Evolutionary conservation across 2,797 vertebrate species (phyloP).

Genomic region (Manis crassicaudata): DNA sequence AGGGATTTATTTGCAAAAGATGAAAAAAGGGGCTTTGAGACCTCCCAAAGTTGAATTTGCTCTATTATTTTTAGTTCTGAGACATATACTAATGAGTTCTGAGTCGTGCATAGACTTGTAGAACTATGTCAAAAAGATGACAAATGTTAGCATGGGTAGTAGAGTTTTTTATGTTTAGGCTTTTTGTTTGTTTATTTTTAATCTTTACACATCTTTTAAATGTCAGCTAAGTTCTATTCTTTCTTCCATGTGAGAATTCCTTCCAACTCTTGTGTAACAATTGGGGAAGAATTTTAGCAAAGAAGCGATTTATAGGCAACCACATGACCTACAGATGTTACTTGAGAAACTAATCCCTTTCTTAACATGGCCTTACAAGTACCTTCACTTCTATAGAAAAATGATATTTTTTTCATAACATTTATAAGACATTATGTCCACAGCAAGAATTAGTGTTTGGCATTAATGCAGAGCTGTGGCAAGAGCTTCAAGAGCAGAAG

Average conservation of each 20-base stretch:
- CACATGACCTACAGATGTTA: constrained; percentile 83
- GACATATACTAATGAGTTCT: constrained; percentile 49
- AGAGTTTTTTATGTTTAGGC: background rate
- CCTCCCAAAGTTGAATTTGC: constrained; percentile 72
- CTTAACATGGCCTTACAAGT: constrained; percentile 80
- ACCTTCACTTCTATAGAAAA: constrained; percentile 80
- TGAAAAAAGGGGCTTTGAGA: constrained; percentile 53
- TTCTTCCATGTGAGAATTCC: constrained; percentile 45
- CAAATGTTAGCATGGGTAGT: background rate
- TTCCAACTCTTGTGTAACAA: constrained; percentile 47
- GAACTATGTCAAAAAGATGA: background rate
- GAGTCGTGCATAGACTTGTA: constrained; percentile 15
- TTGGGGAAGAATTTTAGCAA: background rate
- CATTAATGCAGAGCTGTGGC: constrained; percentile 81
- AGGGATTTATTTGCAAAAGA: constrained; percentile 61
- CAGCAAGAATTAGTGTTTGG: constrained; percentile 88
- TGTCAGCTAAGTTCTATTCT: background rate
- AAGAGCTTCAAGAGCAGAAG: constrained; percentile 82
- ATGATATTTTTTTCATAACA: constrained; percentile 82
- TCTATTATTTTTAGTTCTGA: constrained; percentile 77
- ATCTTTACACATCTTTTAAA: constrained; percentile 53
- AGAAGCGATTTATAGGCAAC: constrained; percentile 47
- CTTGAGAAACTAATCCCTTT: constrained; percentile 79
- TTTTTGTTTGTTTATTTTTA: constrained; percentile 45
- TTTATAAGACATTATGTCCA: constrained; percentile 87